Conservation (phyloP, 2,888 invertebrate species). For the Muschampia plurimacula region DNA sequence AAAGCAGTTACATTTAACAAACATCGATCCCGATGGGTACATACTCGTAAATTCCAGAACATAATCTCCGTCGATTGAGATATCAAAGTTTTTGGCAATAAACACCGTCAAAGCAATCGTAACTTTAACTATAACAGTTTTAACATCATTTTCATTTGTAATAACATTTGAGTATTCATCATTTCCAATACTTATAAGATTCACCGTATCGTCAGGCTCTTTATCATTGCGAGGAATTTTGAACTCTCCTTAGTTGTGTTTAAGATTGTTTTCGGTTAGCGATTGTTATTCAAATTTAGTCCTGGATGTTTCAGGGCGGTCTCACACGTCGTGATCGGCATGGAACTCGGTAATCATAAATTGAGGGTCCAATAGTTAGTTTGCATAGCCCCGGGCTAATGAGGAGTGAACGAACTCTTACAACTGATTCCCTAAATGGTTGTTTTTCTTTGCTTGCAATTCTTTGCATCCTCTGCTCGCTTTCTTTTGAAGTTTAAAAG, state of each 20-base stretch:
- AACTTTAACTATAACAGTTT: slow-evolving; percentile 51
- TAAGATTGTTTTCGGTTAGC: slow-evolving; percentile 38
- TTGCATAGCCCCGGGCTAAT: slow-evolving; percentile 60
- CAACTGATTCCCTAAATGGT: slow-evolving; percentile 40
- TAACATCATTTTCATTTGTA: slow-evolving; percentile 47
- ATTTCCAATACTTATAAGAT: slow-evolving; percentile 55
- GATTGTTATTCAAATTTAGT: slow-evolving; percentile 42
- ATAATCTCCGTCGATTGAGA: slow-evolving; percentile 72
- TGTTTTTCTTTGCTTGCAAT: slow-evolving; percentile 47
- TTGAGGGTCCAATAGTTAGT: slow-evolving; percentile 67
- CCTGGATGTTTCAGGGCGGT: slow-evolving; percentile 60
- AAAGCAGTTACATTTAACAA: slow-evolving; percentile 54
- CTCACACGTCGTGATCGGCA: slow-evolving; percentile 69
- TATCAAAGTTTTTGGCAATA: slow-evolving; percentile 60
- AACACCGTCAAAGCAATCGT: slow-evolving; percentile 46
- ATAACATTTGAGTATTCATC: slow-evolving; percentile 52
- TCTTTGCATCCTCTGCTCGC: slow-evolving; percentile 51
- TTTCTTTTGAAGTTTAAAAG: slow-evolving; percentile 57
- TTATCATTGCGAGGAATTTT: slow-evolving; percentile 37
- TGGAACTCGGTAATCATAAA: slow-evolving; percentile 67
- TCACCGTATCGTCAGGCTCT: slow-evolving; percentile 48
- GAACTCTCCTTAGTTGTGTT: slow-evolving; percentile 36
- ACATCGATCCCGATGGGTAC: slow-evolving; percentile 62
- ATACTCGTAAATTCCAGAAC: slow-evolving; percentile 63
- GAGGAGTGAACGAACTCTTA: slow-evolving; percentile 65